Base-by-base conservation (phyloP, 1,140 invertebrate species). In the Apolygus lucorum region DNA sequence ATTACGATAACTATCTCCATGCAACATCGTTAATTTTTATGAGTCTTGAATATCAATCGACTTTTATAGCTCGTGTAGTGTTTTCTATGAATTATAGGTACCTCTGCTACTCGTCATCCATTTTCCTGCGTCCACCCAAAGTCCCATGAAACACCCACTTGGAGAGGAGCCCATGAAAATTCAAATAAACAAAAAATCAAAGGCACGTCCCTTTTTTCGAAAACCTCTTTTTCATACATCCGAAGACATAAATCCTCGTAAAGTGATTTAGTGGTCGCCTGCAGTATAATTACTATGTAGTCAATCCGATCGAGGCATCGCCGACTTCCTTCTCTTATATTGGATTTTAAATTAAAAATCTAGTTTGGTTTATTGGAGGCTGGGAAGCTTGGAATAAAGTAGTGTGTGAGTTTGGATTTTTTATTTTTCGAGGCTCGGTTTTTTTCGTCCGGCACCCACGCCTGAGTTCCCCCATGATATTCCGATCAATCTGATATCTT, bases 321-420 rank as follows among this genome's bases (percentile, higher is more conserved):
- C n/a, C n/a, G n/a, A n/a, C n/a, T n/a, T n/a, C n/a, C n/a, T 13
- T 13, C 13, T 59, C 54, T 59, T 59, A 59, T 59, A 59, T 59
- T 59, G 54, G 54, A 59, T 59, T 59, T 59, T 59, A 59, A 59
- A 59, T 59, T 59, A 22, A 59, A 59, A 59, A 59, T 59, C 54
- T 13, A 22, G 54, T 17, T 59, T 59, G 54, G 54, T 59, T 59
- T 59, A 59, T 59, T 59, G 54, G 34, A 17, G 4, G 34, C 34
- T 17, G 17, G 34, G 34, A 42, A 17, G 17, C 17, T 4, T 42
- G 34, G 34, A 42, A 42, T 42, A 42, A 17, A 42, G 34, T 42
- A 4, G 34, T 17, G n/a, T n/a, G n/a, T n/a, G n/a, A n/a, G n/a
- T n/a, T n/a, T n/a, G n/a, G n/a, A 8, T 42, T 42, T 42, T 42